A percentile compares a stretch with the other conserved stretches of the same genome.
Evolutionary conservation across 2,888 invertebrate species (phyloP).

Genomic region (Fragum sueziense): DNA sequence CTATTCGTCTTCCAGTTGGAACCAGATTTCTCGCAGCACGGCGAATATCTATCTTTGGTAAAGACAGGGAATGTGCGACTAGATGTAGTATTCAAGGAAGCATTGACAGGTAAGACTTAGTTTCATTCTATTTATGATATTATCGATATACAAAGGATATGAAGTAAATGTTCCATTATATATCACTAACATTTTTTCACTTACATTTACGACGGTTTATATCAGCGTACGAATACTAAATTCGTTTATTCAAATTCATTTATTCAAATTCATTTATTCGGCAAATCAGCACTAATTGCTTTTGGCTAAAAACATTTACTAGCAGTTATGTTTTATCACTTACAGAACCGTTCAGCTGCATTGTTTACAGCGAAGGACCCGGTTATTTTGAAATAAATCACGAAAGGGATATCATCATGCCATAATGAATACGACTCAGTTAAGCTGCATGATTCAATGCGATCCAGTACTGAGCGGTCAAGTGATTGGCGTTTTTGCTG

Average conservation of each 20-base stretch:
- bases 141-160: too few relatives aligned
- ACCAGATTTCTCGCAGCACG: conserved; percentile 47
- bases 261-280: too few relatives aligned
- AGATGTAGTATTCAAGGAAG: conserved; percentile 31
- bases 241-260: too few relatives aligned
- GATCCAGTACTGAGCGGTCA: conserved; percentile 13
- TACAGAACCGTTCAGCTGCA: conserved; percentile 48
- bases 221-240: too few relatives aligned
- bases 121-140: too few relatives aligned
- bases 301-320: too few relatives aligned
- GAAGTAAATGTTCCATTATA: too few relatives aligned
- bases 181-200: too few relatives aligned
- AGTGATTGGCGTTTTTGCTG: conserved; percentile 31
- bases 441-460: conserved; percentile 24
- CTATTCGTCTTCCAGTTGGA: conserved; percentile 47
- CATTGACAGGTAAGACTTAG: conserved; percentile 33
- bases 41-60: conserved; percentile 38
- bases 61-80: conserved; percentile 43
- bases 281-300: too few relatives aligned
- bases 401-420: conserved; percentile 21
- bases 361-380: conserved; percentile 42
- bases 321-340: conserved; percentile 30
- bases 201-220: too few relatives aligned
- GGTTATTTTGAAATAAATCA: conserved; percentile 38
- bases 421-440: conserved; percentile 27